A percentile compares a stretch with the other conserved stretches of the same genome.
Conservation (phyloP, 1,140 invertebrate genomes). For the Coenobita brevimanus region DNA sequence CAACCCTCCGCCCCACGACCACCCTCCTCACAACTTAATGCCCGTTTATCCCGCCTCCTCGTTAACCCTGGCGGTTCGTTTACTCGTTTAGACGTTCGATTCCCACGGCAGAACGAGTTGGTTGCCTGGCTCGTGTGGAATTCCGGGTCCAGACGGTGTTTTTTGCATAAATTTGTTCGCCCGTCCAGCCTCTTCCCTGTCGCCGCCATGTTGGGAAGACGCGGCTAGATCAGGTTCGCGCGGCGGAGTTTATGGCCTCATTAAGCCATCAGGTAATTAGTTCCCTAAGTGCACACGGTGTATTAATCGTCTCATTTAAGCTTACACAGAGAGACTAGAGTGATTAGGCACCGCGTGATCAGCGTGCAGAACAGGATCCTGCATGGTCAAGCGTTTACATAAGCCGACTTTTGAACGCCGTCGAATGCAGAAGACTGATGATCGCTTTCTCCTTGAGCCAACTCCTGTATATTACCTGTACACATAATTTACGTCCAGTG, state of each 20-base stretch:
- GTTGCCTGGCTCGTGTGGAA: background rate
- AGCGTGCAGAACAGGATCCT: too few relatives aligned
- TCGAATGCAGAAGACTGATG: too few relatives aligned
- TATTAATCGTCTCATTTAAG: too few relatives aligned
- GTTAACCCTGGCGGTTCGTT: background rate
- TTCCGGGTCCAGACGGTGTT: conserved; percentile 1
- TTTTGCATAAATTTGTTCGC: conserved; percentile 4
- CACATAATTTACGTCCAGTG: too few relatives aligned
- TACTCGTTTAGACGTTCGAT: background rate
- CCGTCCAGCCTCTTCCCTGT: conserved; percentile 19
- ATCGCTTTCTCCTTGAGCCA: too few relatives aligned
- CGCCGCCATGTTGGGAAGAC: conserved; percentile 12
- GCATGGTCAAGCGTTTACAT: too few relatives aligned
- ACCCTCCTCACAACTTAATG: background rate
- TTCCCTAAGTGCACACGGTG: background rate
- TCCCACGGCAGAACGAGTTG: conserved; percentile 11
- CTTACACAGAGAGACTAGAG: too few relatives aligned
- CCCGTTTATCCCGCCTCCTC: background rate
- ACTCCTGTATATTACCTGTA: too few relatives aligned
- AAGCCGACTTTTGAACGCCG: too few relatives aligned
- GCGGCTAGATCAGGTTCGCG: conserved; percentile 11
- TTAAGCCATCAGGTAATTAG: conserved; percentile 3
- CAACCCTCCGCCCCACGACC: background rate
- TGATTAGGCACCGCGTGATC: too few relatives aligned
- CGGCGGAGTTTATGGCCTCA: background rate